A percentile compares a stretch with the other conserved stretches of the same genome.
Conservation (phyloP, 2,113 vertebrate species). For the Lophura nycthemera region DNA sequence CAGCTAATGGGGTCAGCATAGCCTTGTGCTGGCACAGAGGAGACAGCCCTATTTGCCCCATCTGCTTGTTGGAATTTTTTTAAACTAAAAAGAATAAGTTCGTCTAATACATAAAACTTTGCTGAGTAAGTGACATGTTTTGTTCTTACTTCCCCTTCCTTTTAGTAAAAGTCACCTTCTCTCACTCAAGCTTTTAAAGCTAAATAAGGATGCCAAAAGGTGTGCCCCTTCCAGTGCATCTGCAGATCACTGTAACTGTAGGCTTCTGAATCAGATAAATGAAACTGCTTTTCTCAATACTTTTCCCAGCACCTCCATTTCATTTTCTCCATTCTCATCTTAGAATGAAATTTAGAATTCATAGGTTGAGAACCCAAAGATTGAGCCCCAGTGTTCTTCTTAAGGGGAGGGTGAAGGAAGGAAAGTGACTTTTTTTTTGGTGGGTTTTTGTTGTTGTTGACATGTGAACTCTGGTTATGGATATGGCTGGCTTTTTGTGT, state of each 20-base stretch:
- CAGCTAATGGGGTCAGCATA: background rate
- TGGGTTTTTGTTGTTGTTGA: background rate
- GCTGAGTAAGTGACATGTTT: background rate
- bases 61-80: background rate
- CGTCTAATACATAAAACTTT: background rate
- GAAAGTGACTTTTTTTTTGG: background rate
- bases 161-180: background rate
- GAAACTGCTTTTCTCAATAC: background rate
- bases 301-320: background rate
- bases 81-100: background rate
- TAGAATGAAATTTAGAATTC: background rate
- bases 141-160: background rate
- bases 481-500: background rate
- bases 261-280: background rate
- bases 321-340: background rate
- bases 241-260: background rate
- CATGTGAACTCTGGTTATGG: background rate
- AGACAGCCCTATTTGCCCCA: background rate
- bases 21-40: background rate
- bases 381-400: background rate
- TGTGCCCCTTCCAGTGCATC: background rate
- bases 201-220: background rate
- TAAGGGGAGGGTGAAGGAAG: background rate
- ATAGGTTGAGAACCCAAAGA: background rate
- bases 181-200: background rate